These are phyloP conservation scores for Thalassophryne amazonica DNA, from an alignment of 2,797 vertebrate genomes.

Conservation along the genomic window DNA sequence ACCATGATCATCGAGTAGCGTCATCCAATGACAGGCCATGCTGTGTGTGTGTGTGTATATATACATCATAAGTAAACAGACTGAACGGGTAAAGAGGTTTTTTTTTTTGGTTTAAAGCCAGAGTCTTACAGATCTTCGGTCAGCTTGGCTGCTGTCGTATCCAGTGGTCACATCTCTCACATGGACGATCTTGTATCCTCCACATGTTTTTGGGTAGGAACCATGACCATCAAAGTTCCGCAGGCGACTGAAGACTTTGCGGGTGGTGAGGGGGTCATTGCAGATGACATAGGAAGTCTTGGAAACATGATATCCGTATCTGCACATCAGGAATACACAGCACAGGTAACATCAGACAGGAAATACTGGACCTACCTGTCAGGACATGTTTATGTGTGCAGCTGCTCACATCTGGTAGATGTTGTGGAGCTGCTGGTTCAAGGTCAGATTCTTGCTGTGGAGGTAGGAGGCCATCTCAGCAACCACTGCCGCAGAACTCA, in stretches of 20 bases:
- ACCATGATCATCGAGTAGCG: no score
- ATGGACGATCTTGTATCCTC: slow-evolving; percentile 74
- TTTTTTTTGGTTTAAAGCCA: no score
- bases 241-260: slow-evolving; percentile 85
- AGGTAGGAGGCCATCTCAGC: slow-evolving; percentile 92
- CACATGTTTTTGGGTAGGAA: slow-evolving; percentile 84
- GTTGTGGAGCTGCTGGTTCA: slow-evolving; percentile 82
- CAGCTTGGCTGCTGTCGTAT: slow-evolving; percentile 87
- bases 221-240: slow-evolving; percentile 79
- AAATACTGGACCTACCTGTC: neutral
- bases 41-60: no score
- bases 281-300: slow-evolving; percentile 93
- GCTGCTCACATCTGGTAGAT: slow-evolving; percentile 83
- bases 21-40: no score
- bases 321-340: slow-evolving; percentile 52
- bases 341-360: neutral
- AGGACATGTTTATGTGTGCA: neutral
- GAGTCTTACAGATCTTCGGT: slow-evolving; percentile 83
- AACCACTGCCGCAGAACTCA: slow-evolving; percentile 87
- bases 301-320: slow-evolving; percentile 91
- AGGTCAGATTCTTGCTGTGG: slow-evolving; percentile 72
- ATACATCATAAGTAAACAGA: no score
- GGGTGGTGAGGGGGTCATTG: slow-evolving; percentile 83
- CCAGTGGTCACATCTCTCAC: slow-evolving; percentile 88
- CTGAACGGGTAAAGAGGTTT: no score